A percentile compares a stretch with the other conserved stretches of the same genome.
Evolutionary conservation across 2,797 vertebrate genomes (phyloP).

Genomic region (Hipposideros larvatus): DNA sequence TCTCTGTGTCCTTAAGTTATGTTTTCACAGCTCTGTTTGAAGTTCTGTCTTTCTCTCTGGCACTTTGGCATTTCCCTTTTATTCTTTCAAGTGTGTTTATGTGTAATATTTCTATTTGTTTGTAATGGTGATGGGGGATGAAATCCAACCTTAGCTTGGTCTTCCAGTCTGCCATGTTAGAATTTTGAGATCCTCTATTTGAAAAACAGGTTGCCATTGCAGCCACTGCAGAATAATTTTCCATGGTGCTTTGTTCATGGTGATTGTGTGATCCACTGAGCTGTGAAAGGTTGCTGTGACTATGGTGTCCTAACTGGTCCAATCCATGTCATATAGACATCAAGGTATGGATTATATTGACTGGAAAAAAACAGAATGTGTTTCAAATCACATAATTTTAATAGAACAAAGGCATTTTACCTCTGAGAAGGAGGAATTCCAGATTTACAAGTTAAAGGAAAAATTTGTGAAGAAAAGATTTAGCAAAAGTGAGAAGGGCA

Average conservation of each 20-base stretch:
- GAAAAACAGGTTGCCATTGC: background rate
- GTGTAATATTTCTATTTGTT: background rate
- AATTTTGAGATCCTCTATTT: background rate
- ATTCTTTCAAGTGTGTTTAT: background rate
- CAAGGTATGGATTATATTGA: background rate
- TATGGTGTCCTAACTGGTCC: no score
- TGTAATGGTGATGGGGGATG: background rate
- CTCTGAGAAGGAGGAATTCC: background rate
- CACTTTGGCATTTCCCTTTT: background rate
- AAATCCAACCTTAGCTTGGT: background rate
- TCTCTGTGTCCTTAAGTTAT: background rate
- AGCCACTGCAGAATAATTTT: background rate
- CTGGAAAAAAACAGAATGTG: background rate
- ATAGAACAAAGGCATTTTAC: background rate
- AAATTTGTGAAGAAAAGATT: background rate
- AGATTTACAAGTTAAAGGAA: background rate
- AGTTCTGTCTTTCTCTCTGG: background rate
- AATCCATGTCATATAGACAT: background rate
- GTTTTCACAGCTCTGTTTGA: background rate
- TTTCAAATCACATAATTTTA: background rate
- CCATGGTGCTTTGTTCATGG: background rate
- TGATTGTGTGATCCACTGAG: background rate
- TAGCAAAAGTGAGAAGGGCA: background rate
- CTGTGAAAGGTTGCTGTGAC: background rate
- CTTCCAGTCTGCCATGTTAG: background rate